Base-by-base conservation (phyloP, 2,888 invertebrate species). In the Cheilosia vulpina region DNA sequence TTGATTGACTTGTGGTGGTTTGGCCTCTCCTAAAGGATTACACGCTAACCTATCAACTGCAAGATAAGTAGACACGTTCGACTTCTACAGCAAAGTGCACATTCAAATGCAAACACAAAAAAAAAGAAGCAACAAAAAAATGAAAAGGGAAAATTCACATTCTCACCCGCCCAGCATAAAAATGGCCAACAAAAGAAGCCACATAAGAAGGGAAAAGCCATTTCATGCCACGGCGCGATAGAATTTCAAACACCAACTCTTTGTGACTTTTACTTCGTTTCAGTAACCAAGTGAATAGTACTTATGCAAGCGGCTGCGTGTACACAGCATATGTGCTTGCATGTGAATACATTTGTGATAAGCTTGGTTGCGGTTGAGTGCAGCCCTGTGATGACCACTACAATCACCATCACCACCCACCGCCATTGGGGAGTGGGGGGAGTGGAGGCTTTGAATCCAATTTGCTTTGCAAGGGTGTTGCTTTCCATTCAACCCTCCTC, bases 211-310 rank as follows among this genome's bases (percentile, higher is more conserved):
- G 65, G 55, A 66, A 75, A 80, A 84, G 65, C 80, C 50, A 75
- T 80, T 75, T 60, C 79, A 55, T 75, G 80, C 69, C 43, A 15
- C 21, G 52, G 24, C 83, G 65, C 87, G 73, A 82, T 82, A 87
- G 82, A 77, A 82, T 87, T 82, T 78, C 82, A 87, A 77, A 87
- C 47, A 57, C 71, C 71, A 85, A 58, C 73, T 81, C 83, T 68
- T 57, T 79, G 73, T 45, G 45, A 69, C 38, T 80, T 79, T 79
- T 77, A 53, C 43, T 71, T 68, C 47, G 34, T 34, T 34, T 45
- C 13, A 53, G 34, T 55, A 45, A 34, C n/a, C 45, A 65, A 75
- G 57, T 45, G 57, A 55, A 45, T 45, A 21, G 19, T 9, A 21
- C 66, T 53, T 52, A 63, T 73, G 66, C 66, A 52, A 52, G 60